Percentiles rank a stretch among this genome's conserved stretches.
Conservation (phyloP, 2,113 vertebrate genomes). For the Gadus chalcogrammus region DNA sequence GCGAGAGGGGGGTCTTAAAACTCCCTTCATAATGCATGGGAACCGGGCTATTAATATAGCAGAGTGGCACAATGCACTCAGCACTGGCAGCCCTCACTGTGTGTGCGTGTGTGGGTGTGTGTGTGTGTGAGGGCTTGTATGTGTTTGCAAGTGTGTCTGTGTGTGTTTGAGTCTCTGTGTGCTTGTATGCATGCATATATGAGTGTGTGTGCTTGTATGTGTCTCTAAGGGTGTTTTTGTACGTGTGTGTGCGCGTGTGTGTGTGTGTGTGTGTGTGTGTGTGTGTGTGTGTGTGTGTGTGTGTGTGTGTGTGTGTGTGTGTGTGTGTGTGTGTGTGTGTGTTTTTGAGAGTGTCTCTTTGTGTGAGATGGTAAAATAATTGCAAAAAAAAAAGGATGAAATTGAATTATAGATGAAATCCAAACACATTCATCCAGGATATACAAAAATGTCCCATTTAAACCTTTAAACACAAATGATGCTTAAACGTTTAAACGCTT, state of each 20-base stretch:
- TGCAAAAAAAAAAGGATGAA: not conserved
- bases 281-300: too few species aligned
- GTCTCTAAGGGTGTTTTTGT: too few species aligned
- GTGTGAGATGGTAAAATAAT: too few species aligned
- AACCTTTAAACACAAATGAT: slow-evolving; percentile 59
- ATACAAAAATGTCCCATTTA: slow-evolving; percentile 41
- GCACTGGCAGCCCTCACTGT: slow-evolving; percentile 19
- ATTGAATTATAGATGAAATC: not conserved
- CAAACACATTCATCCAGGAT: not conserved
- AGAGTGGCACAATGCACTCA: slow-evolving; percentile 43
- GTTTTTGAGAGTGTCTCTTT: too few species aligned
- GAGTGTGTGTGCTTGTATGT: not conserved
- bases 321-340: too few species aligned
- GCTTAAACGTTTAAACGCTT: slow-evolving; percentile 65
- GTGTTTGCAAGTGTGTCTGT: too few species aligned
- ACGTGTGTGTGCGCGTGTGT: too few species aligned
- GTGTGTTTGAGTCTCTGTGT: too few species aligned
- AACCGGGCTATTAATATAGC: slow-evolving; percentile 60
- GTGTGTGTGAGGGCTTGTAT: too few species aligned
- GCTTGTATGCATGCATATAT: not conserved
- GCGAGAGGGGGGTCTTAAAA: slow-evolving; percentile 52
- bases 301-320: too few species aligned
- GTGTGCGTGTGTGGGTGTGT: not conserved
- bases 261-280: too few species aligned
- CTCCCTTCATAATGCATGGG: slow-evolving; percentile 58